Percentiles rank a stretch among this genome's conserved stretches.
Conservation (phyloP, 2,113 vertebrate species). For the Meles meles region DNA sequence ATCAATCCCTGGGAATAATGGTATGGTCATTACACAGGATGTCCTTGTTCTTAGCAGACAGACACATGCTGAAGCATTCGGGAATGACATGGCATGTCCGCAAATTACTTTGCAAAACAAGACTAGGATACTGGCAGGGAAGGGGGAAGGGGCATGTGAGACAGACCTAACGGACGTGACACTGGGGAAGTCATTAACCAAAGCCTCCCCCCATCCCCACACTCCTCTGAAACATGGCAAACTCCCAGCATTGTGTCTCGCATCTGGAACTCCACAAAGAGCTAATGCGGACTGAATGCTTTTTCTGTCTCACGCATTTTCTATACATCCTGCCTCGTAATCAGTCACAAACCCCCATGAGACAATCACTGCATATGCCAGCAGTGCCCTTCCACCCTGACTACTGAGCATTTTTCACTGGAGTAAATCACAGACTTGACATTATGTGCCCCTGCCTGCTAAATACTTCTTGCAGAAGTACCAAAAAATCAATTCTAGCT, state of each 20-base stretch:
- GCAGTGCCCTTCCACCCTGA: not conserved
- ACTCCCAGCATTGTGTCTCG: not conserved
- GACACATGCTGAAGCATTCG: not conserved
- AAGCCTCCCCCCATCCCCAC: no score
- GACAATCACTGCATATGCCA: not conserved
- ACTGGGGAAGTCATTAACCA: no score
- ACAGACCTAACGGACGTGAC: not conserved
- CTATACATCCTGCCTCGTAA: not conserved
- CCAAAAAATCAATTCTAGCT: not conserved
- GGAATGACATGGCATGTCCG: not conserved
- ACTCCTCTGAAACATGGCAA: not conserved
- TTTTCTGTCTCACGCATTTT: not conserved
- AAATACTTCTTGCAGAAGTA: not conserved
- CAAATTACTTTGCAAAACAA: not conserved
- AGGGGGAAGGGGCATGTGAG: accelerated
- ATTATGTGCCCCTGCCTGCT: not conserved
- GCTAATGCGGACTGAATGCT: accelerated
- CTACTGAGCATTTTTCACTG: not conserved
- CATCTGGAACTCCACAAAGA: no score
- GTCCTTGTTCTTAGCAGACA: not conserved
- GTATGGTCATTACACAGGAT: not conserved
- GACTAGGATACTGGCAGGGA: not conserved
- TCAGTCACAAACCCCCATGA: accelerated
- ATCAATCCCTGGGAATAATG: not conserved
- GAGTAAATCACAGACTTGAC: not conserved